Base-by-base conservation (phyloP, 2,113 vertebrate species). In the Trematocara stigmaticum region DNA sequence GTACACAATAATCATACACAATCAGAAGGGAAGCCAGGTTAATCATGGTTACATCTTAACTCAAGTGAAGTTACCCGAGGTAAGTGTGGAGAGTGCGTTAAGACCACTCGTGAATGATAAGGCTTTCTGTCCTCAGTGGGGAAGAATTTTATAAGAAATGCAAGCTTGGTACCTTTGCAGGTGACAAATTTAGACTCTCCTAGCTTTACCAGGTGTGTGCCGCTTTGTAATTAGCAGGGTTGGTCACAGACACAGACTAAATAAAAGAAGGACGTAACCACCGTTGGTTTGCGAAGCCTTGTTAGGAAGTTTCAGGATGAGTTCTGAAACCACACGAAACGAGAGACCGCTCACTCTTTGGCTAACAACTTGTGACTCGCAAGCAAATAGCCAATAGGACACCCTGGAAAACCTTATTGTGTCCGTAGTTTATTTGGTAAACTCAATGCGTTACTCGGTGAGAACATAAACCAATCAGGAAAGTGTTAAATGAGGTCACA, bases 1-100 rank as follows among this genome's bases (percentile, higher is more conserved):
- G 93, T 93, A 95, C 89, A 96, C 90, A 95, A 94, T 81, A 92
- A 94, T 89, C 90, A 94, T 18, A 95, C 87, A 95, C 81, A 90
- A 89, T 95, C 88, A 95, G 90, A 91, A 91, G 47, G 78, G 88
- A 89, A 85, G 86, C 78, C 89, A 85, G 59, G 85, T 92, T 88
- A 92, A 88, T 76, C 53, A 89, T 10, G 86, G 9, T 61, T 56
- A 89, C 83, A 86, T 81, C 31, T 76, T n/a, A 23, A 87, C 64
- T 13, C 10, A 81, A 79, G 15, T 83, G 5, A 90, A 35, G 52
- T 82, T 11, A 78, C 10, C 81, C 80, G 78, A 56, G 26, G 26
- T 83, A 53, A 83, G 78, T 84, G 64, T 89, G 52, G 38, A 79
- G 64, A 76, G 81, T 47, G 56, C 31, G 57, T 40, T 53, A 61